phyloP scores from a whole-genome alignment of 2,888 invertebrate species.

The Actias luna region DNA sequence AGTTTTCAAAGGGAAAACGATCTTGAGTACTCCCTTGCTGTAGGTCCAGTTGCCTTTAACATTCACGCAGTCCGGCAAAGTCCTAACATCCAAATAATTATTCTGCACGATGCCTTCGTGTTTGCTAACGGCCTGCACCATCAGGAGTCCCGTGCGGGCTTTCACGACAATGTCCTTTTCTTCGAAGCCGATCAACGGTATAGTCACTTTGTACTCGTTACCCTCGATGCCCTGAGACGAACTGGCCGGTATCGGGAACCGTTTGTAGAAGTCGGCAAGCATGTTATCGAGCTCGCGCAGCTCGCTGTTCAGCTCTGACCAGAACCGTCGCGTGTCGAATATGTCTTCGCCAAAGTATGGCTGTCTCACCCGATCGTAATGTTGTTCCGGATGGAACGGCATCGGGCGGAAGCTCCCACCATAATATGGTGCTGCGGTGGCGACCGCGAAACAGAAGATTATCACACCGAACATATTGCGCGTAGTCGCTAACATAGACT shows the following conservation, averaged over 20 bases:
- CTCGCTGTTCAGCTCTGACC: slow-evolving; percentile 49
- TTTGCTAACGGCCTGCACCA: slow-evolving; percentile 61
- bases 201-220: slow-evolving; percentile 53
- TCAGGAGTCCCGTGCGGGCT: slow-evolving; percentile 56
- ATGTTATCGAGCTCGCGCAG: slow-evolving; percentile 50
- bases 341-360: slow-evolving; percentile 39
- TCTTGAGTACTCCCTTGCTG: slow-evolving; percentile 45
- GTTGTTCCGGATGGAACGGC: slow-evolving; percentile 18
- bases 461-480: slow-evolving; percentile 47
- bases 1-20: slow-evolving; percentile 53
- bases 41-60: slow-evolving; percentile 60
- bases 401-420: slow-evolving; percentile 24
- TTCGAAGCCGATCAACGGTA: slow-evolving; percentile 51
- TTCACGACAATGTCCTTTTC: slow-evolving; percentile 67
- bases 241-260: slow-evolving; percentile 44
- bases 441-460: slow-evolving; percentile 45
- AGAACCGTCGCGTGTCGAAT: slow-evolving; percentile 60
- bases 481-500: neutral
- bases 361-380: neutral
- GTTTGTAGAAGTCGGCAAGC: slow-evolving; percentile 44
- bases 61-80: slow-evolving; percentile 49
- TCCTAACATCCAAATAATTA: slow-evolving; percentile 52
- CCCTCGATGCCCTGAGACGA: slow-evolving; percentile 45
- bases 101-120: slow-evolving; percentile 29
- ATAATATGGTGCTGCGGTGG: slow-evolving; percentile 52